Evolutionary conservation across 1,140 invertebrate species (phyloP), one percentile per base, ranked within the genome.

Genomic region (Calliphora vicina): DNA sequence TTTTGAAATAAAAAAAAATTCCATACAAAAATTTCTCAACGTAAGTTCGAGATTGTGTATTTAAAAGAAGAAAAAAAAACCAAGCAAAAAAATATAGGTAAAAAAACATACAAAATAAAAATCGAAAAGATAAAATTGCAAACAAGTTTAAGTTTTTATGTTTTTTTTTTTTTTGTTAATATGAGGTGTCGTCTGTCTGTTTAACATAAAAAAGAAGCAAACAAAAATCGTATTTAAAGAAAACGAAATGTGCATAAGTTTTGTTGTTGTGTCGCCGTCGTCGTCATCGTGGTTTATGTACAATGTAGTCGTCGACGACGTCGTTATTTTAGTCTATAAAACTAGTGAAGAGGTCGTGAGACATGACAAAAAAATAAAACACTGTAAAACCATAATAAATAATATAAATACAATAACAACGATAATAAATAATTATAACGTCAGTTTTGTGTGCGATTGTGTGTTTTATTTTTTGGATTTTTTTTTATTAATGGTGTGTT

Each of bases 11-110:
- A 71, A 67, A 67, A 67, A 81, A 81, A 81, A n/a, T 81, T 82
- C 35, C 81, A 82, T 82, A 72, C 29, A 76, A 17, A 76, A 76
- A 76, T 76, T 76, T 76, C 73, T 76, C 73, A 76, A 76, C 73
- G 73, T 76, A 76, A 42, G 29, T 76, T 29, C 73, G 35, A 76
- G 73, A 76, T 76, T 42, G 73, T 42, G 73, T 76, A 26, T 27
- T 29, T 20, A 76, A 35, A 76, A 23, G 20, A 20, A 10, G 73
- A 42, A 76, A 76, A 42, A 76, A 13, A 29, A 29, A n/a, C n/a
- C 8, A 13, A 29, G 26, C 15, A 27, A 73, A 73, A 2, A 27
- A 26, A 27, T 25, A 27, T 29, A 73, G 13, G 25, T 27, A 73
- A 73, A 29, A 73, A 73, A 73, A 4, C 1, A 17, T 57, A 73